Conservation (phyloP, 2,797 vertebrate genomes). For the Eulemur mongoz region DNA sequence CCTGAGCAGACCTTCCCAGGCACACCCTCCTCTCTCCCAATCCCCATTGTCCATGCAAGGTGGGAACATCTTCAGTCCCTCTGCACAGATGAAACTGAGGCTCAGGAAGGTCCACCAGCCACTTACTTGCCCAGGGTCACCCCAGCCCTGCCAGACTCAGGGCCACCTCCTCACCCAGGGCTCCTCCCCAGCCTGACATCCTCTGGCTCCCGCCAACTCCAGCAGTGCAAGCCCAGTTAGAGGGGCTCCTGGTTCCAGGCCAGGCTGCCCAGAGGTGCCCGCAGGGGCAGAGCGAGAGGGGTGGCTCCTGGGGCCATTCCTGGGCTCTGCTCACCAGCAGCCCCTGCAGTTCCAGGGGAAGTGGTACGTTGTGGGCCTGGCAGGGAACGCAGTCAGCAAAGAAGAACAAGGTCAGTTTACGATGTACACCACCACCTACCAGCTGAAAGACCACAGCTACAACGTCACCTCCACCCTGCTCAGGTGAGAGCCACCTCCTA, state of each 20-base stretch:
- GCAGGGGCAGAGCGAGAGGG: not conserved
- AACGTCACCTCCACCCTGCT: slow-evolving; percentile 84
- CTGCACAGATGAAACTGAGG: not conserved
- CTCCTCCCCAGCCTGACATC: not conserved
- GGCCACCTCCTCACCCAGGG: not conserved
- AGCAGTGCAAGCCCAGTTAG: not conserved
- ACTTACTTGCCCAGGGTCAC: not conserved
- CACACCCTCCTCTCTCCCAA: not conserved
- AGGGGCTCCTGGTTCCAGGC: not conserved
- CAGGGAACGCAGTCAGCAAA: slow-evolving; percentile 89
- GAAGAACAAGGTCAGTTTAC: slow-evolving; percentile 83
- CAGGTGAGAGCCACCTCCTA: slow-evolving; percentile 5
- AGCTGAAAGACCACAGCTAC: slow-evolving; percentile 86
- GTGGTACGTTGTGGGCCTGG: slow-evolving; percentile 91
- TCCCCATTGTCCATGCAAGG: not conserved
- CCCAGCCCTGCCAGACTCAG: not conserved
- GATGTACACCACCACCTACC: slow-evolving; percentile 88
- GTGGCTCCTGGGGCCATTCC: no score
- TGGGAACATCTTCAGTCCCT: not conserved
- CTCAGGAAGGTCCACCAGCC: not conserved
- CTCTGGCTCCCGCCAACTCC: not conserved
- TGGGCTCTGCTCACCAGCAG: not conserved
- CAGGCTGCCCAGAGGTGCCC: not conserved
- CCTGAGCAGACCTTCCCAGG: not conserved
- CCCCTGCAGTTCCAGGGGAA: slow-evolving; percentile 87